Base-by-base conservation (phyloP, 2,888 invertebrate genomes). In the Steinernema carpocapsae region DNA sequence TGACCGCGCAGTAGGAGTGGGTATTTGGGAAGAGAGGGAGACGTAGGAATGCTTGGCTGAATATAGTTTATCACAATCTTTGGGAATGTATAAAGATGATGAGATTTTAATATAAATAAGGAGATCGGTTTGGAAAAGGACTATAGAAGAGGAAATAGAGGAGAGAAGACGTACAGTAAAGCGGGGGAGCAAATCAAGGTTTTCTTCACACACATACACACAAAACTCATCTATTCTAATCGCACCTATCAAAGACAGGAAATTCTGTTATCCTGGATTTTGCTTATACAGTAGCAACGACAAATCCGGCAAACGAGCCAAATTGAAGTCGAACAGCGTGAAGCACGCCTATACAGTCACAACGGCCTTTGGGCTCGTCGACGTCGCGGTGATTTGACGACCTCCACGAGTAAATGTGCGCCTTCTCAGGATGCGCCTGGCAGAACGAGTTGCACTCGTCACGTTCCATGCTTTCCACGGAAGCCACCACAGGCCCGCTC, bases 251-350 rank as follows among this genome's bases (percentile, higher is more conserved):
- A 24, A 64, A 29, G 64, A 64, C 64, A 64, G 64, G 64, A 32
- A 17, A 48, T 4, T 4, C 48, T 48, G 56, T 26, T 56, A 48
- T 17, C n/a, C n/a, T 26, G 4, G 29, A 7, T 3, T 26, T 1
- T 12, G 64, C 64, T 32, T 24, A 26, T 37, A 29, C 29, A 32
- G 17, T 64, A 17, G 32, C 4, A 1, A 52, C 51, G 26, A 80
- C 71, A 56, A 82, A 82, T 32, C 80, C 80, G 51, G 80, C 48
- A 19, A 76, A 76, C 17, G 80, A 80, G 24, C 80, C 80, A 70
- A 80, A 80, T 48, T 75, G 78, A 29, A 80, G 48, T 42, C 71
- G 72, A 10, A 80, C 73, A 51, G 48, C 52, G 26, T 80, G 82
- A 19, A 80, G 75, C 12, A 80, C 82, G 26, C 74, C 72, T 51